Evolutionary conservation across 2,888 invertebrate species (phyloP).

Genomic region (Drepanosiphum platanoidis): DNA sequence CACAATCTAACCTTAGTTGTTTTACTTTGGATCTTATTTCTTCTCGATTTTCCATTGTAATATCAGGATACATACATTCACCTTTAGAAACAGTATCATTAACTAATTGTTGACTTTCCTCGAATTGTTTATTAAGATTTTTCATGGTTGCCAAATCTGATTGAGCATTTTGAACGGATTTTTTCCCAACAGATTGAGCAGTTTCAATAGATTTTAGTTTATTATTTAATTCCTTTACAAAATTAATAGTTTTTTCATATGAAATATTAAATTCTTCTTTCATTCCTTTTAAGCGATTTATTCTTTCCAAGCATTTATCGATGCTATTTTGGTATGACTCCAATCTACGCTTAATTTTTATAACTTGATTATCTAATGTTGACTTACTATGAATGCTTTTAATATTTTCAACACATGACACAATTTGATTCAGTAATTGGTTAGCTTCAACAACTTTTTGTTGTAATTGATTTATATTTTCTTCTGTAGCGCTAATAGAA

Average conservation of each 20-base stretch:
- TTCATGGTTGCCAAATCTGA: slow-evolving; percentile 82
- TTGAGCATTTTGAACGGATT: slow-evolving; percentile 75
- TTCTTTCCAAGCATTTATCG: slow-evolving; percentile 71
- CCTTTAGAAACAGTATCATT: slow-evolving; percentile 86
- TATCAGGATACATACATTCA: slow-evolving; percentile 86
- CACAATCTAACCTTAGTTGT: slow-evolving; percentile 82
- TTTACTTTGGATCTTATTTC: slow-evolving; percentile 83
- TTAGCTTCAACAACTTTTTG: not conserved
- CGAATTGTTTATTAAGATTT: slow-evolving; percentile 78
- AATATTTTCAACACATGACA: slow-evolving; percentile 16
- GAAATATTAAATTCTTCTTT: slow-evolving; percentile 76
- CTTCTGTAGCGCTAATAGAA: slow-evolving; percentile 4
- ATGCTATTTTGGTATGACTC: slow-evolving; percentile 45
- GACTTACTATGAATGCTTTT: slow-evolving; percentile 40
- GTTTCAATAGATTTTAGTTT: slow-evolving; percentile 79
- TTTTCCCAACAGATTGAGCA: slow-evolving; percentile 77
- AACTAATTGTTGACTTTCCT: slow-evolving; percentile 80
- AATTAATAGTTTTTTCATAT: slow-evolving; percentile 77
- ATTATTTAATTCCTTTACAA: slow-evolving; percentile 80
- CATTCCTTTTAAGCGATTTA: slow-evolving; percentile 77
- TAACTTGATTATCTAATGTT: slow-evolving; percentile 34
- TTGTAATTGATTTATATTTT: slow-evolving; percentile 18
- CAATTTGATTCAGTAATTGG: slow-evolving; percentile 3
- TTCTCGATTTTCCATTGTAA: slow-evolving; percentile 88
- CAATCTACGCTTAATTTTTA: slow-evolving; percentile 32